Evolutionary conservation across 1,140 invertebrate genomes (phyloP).

Genomic region (Argopecten irradians): DNA sequence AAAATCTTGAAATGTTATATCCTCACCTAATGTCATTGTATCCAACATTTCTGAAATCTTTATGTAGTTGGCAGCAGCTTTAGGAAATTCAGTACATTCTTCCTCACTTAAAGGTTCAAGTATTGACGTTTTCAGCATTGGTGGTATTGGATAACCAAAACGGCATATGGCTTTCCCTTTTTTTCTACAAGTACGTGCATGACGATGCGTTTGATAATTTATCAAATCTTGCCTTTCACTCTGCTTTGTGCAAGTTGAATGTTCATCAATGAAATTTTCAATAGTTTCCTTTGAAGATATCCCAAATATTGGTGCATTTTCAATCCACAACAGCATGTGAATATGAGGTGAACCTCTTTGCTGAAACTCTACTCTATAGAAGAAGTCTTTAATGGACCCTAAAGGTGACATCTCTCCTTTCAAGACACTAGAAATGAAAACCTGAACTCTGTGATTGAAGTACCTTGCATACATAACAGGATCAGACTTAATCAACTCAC

Average conservation of each 20-base stretch:
- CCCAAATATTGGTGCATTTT: not conserved
- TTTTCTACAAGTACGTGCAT: slow-evolving; percentile 29
- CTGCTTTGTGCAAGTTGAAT: not conserved
- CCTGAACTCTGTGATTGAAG: slow-evolving; percentile 29
- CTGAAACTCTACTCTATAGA: not conserved
- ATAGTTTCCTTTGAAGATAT: not conserved
- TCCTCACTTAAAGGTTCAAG: not conserved
- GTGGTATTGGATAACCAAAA: slow-evolving; percentile 20
- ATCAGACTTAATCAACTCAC: slow-evolving; percentile 27
- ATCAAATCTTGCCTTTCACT: slow-evolving; percentile 20
- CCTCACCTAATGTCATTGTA: slow-evolving; percentile 16
- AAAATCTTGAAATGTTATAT: slow-evolving; percentile 39
- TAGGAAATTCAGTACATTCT: slow-evolving; percentile 10
- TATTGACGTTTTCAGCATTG: slow-evolving; percentile 4
- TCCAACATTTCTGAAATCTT: not conserved
- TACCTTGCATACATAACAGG: slow-evolving; percentile 26
- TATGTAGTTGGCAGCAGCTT: slow-evolving; percentile 29
- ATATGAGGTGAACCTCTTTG: not conserved
- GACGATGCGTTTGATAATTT: slow-evolving; percentile 32
- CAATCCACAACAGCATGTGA: not conserved
- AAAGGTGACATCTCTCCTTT: not conserved
- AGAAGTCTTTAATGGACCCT: not conserved
- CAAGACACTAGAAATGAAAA: slow-evolving; percentile 27
- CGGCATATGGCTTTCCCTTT: slow-evolving; percentile 9
- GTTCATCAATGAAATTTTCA: not conserved